These are phyloP conservation scores for Caenorhabditis virilis DNA, from an alignment of 2,888 invertebrate genomes.

Conservation along the genomic window DNA sequence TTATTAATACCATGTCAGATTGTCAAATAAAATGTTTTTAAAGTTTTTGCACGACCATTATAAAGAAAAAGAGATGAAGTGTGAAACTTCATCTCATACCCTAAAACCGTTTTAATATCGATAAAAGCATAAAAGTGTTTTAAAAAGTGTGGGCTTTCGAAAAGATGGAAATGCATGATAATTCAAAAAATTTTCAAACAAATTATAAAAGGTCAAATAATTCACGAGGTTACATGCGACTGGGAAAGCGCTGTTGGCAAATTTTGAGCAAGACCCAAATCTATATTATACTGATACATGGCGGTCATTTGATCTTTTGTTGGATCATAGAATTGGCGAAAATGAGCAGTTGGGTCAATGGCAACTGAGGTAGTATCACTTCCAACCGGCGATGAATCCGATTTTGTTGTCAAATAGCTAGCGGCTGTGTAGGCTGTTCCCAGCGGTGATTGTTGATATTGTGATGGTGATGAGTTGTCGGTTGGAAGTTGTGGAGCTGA, in stretches of 20 bases:
- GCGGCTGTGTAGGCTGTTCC: conserved; percentile 30
- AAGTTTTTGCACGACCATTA: too few species aligned
- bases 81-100: background rate
- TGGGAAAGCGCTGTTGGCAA: conserved; percentile 34
- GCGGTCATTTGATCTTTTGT: conserved; percentile 29
- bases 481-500: conserved; percentile 15
- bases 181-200: background rate
- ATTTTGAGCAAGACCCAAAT: conserved; percentile 35
- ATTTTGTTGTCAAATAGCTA: conserved; percentile 50
- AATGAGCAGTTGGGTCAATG: conserved; percentile 21
- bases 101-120: background rate
- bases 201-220: background rate
- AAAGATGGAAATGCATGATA: conserved; percentile 6
- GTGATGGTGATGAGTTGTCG: conserved; percentile 35
- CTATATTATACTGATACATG: conserved; percentile 24
- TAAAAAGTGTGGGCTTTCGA: conserved; percentile 13
- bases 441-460: conserved; percentile 45
- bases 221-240: conserved; percentile 35
- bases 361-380: conserved; percentile 28
- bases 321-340: conserved; percentile 34
- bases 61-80: conserved; percentile 7
- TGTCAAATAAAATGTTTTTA: conserved; percentile 22
- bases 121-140: conserved; percentile 11
- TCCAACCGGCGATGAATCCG: conserved; percentile 40
- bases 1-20: conserved; percentile 22